Base-by-base conservation (phyloP, 2,113 vertebrate genomes). In the Malurus alboscapulatus region DNA sequence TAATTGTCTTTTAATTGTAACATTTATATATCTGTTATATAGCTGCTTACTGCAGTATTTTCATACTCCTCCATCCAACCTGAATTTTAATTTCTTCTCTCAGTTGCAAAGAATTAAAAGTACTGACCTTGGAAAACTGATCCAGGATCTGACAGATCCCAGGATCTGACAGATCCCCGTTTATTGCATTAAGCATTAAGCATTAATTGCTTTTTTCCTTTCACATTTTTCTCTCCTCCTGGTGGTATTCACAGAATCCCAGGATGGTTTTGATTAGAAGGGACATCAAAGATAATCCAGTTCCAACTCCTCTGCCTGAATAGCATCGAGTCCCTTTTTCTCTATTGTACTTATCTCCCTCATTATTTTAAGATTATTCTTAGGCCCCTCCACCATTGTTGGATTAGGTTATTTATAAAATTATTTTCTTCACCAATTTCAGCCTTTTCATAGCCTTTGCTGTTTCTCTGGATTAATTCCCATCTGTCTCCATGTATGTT, bases 1-100 rank as follows among this genome's bases (percentile, higher is more conserved):
- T 0, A 0, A 47, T 17, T 48, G 6, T 29, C 6, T 66, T 63
- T 55, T 27, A 44, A 20, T 8, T 54, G 21, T 36, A 34, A 47
- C 17, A 14, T 68, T 84, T 42, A 22, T 34, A 6, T 16, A 54
- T 26, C 0, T 1, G 21, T 15, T 53, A 7, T 38, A 58, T 0
- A 1, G 26, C 55, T 53, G 4, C 17, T 75, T 75, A 17, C n/a
- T 62, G 7, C 14, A 47, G 9, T 67, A 38, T 14, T 69, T 59
- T 67, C 45, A 27, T 45, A 57, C 14, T 68, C 38, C 25, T 73
- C 40, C 54, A 6, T 63, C 55, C 15, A 77, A 7, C 7, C 19
- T 68, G 40, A 83, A 55, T 67, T 75, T 65, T 21, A 17, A 69
- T 36, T 13, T 71, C 15, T 53, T 74, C 14, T 67, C 15, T 53